A percentile compares a stretch with the other conserved stretches of the same genome.
These are phyloP conservation scores for Rhipidura dahli DNA, from an alignment of 2,113 vertebrate genomes.

Conservation along the genomic window DNA sequence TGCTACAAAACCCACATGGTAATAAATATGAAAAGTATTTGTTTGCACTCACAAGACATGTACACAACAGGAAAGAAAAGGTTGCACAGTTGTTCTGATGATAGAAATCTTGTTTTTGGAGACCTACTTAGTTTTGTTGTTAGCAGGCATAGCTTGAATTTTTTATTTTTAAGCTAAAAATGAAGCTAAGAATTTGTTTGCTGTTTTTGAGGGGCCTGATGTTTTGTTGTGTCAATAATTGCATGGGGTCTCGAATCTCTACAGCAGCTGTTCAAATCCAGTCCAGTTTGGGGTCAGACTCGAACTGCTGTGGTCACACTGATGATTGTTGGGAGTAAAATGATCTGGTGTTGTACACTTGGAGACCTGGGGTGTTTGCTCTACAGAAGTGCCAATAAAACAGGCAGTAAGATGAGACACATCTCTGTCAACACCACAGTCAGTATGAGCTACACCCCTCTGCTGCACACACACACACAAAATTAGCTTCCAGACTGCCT, in stretches of 20 bases:
- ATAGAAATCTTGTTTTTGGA: not conserved
- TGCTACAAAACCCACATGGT: not conserved
- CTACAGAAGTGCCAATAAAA: not conserved
- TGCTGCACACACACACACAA: not conserved
- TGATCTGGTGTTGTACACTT: not conserved
- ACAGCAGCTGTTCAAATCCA: not conserved
- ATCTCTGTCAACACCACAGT: not conserved
- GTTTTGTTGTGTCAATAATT: not conserved
- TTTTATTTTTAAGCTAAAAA: not conserved
- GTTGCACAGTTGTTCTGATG: not conserved
- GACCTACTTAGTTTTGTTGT: not conserved
- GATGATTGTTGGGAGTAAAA: not conserved
- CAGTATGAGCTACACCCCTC: not conserved
- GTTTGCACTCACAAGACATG: not conserved
- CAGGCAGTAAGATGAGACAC: not conserved
- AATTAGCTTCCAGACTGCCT: not conserved
- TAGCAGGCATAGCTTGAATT: not conserved
- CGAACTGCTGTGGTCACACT: not conserved
- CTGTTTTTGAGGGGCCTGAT: not conserved
- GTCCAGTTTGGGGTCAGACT: not conserved
- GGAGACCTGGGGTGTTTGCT: not conserved
- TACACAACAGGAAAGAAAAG: not conserved
- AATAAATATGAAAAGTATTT: not conserved
- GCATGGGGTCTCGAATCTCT: not conserved
- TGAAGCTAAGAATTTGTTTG: not conserved